Percentiles rank a stretch among this genome's conserved stretches.
These are phyloP conservation scores for Aphis gossypii DNA, from an alignment of 1,140 invertebrate species.

Conservation along the genomic window DNA sequence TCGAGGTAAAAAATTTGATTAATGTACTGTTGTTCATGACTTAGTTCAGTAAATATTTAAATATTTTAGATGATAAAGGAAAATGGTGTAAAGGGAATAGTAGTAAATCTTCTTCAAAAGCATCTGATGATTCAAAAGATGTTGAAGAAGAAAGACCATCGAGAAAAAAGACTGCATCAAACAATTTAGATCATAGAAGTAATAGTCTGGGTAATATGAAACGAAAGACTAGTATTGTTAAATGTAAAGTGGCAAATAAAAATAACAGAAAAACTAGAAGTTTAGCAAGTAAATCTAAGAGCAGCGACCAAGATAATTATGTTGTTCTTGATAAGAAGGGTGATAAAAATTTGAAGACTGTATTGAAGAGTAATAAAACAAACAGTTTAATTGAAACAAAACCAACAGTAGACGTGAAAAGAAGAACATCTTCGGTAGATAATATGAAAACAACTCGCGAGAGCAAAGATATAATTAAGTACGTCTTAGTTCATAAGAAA, in stretches of 20 bases:
- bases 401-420: background rate
- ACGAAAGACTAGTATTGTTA: constrained; percentile 16
- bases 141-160: constrained; percentile 49
- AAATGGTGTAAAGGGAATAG: constrained; percentile 38
- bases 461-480: constrained; percentile 34
- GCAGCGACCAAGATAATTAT: constrained; percentile 49
- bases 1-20: constrained; percentile 34
- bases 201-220: constrained; percentile 33
- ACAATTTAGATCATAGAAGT: constrained; percentile 34
- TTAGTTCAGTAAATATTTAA: background rate
- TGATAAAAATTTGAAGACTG: constrained; percentile 59
- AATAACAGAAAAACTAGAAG: constrained; percentile 57
- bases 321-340: constrained; percentile 59
- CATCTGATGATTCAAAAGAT: constrained; percentile 46
- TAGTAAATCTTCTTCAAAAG: constrained; percentile 47
- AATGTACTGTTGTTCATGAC: background rate
- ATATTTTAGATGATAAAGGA: constrained; percentile 45
- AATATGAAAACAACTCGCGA: background rate
- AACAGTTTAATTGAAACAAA: constrained; percentile 48
- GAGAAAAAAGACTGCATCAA: constrained; percentile 56
- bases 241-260: constrained; percentile 45
- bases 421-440: constrained; percentile 35
- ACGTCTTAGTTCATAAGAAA: background rate
- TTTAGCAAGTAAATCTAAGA: constrained; percentile 41
- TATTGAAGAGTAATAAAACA: constrained; percentile 17